A percentile compares a stretch with the other conserved stretches of the same genome.
Conservation (phyloP, 2,888 invertebrate species). For the Sarcophaga rosellei region DNA sequence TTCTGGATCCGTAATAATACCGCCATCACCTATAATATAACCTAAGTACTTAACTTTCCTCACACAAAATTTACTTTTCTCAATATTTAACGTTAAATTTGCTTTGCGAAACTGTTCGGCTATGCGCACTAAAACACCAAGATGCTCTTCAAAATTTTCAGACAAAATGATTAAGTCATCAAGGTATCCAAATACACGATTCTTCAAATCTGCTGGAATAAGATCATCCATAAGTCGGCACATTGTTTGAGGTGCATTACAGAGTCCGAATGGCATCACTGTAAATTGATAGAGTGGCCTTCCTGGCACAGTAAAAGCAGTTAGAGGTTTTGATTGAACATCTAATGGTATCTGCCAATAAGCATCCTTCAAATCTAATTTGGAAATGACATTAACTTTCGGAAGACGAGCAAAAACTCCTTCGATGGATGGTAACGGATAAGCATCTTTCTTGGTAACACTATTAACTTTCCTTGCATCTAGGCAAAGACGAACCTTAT, state of each 20-base stretch:
- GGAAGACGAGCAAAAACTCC: constrained; percentile 45
- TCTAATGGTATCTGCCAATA: constrained; percentile 59
- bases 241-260: background rate
- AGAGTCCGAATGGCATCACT: constrained; percentile 36
- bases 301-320: constrained; percentile 64
- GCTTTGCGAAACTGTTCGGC: constrained; percentile 5
- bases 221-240: too few relatives aligned
- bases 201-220: too few relatives aligned
- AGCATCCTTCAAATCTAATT: constrained; percentile 55
- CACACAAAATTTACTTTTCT: too few relatives aligned
- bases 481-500: constrained; percentile 24
- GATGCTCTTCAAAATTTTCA: background rate
- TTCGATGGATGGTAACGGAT: constrained; percentile 56
- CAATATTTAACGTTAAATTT: background rate
- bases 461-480: constrained; percentile 37
- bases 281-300: constrained; percentile 65
- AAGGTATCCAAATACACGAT: too few relatives aligned
- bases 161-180: background rate
- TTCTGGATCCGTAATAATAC: too few relatives aligned
- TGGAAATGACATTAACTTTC: constrained; percentile 52
- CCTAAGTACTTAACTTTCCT: too few relatives aligned
- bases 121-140: constrained; percentile 3
- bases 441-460: constrained; percentile 46
- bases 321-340: constrained; percentile 46
- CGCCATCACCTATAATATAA: too few relatives aligned